Percentiles rank a stretch among this genome's conserved stretches.
phyloP scores from a whole-genome alignment of 1,140 invertebrate species.

The Diabrotica undecimpunctata region DNA sequence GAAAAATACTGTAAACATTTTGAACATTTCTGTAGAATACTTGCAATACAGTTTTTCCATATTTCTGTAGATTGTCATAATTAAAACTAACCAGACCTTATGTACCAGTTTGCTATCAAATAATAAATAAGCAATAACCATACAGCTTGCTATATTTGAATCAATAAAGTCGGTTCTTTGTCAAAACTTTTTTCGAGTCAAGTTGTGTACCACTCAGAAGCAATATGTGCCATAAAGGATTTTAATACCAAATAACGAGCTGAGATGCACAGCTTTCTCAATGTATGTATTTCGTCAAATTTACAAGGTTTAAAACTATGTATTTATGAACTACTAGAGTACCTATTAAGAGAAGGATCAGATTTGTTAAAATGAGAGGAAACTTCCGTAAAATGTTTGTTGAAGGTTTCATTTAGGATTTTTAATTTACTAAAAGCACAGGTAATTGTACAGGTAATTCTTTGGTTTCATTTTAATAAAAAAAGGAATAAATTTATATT shows the following conservation, averaged over 20 bases:
- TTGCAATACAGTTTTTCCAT: too few relatives aligned
- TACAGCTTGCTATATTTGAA: background rate
- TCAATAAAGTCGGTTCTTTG: background rate
- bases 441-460: too few relatives aligned
- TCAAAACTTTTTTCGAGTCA: background rate
- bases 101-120: background rate
- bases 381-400: constrained; percentile 7
- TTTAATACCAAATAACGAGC: constrained; percentile 33
- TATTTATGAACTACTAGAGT: constrained; percentile 44
- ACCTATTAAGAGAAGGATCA: constrained; percentile 46
- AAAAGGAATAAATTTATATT: too few relatives aligned
- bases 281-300: background rate
- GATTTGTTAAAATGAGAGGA: constrained; percentile 24
- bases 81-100: too few relatives aligned
- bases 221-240: constrained; percentile 36
- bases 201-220: constrained; percentile 21
- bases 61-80: too few relatives aligned
- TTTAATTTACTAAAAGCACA: background rate
- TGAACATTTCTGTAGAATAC: too few relatives aligned
- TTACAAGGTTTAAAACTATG: background rate
- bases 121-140: background rate
- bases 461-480: too few relatives aligned
- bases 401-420: constrained; percentile 6
- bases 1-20: too few relatives aligned
- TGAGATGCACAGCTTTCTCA: constrained; percentile 19